Conservation (phyloP, 2,888 invertebrate species). For the Hypselothyrea guttata region DNA sequence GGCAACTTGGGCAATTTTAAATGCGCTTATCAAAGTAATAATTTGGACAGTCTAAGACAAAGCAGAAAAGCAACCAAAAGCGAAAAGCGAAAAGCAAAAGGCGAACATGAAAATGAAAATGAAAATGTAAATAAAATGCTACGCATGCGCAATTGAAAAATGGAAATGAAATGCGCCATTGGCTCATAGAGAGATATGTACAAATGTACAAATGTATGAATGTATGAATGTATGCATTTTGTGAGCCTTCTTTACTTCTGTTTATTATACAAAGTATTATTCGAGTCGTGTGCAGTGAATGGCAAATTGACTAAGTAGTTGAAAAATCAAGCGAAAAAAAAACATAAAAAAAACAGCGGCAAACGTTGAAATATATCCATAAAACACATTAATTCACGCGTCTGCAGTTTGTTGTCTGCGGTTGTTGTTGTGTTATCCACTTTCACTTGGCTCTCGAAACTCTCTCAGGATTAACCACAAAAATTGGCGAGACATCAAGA, state of each 20-base stretch:
- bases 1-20: no score
- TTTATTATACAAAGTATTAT: constrained; percentile 9
- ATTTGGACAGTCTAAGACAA: no score
- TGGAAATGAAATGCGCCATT: constrained; percentile 72
- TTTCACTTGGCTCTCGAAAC: constrained; percentile 57
- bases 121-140: constrained; percentile 43
- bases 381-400: no score
- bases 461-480: constrained; percentile 58
- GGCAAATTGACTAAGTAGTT: constrained; percentile 68
- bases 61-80: neutral
- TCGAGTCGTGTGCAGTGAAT: constrained; percentile 69
- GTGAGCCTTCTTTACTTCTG: constrained; percentile 10
- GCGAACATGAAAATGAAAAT: no score
- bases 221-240: no score
- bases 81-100: no score
- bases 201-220: no score
- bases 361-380: no score
- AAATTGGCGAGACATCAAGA: constrained; percentile 46
- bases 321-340: constrained; percentile 40
- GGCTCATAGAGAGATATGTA: no score
- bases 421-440: no score
- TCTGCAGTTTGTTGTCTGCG: no score
- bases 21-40: no score
- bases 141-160: constrained; percentile 52
- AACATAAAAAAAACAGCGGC: constrained; percentile 20